Base-by-base conservation (phyloP, 2,797 vertebrate genomes). In the Hafferia zeledoni region DNA sequence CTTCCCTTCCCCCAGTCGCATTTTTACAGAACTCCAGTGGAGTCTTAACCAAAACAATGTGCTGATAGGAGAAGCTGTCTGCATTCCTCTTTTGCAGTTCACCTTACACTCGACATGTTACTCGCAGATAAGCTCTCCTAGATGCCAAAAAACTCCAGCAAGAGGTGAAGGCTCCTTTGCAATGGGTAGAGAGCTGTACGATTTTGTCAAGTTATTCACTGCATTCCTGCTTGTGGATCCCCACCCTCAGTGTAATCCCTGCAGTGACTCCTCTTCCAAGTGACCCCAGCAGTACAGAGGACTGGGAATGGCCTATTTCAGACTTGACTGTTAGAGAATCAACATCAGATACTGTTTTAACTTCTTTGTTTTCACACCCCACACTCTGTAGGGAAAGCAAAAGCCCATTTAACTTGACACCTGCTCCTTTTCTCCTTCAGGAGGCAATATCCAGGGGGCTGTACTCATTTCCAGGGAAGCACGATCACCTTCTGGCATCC, bases 161-260 rank as follows among this genome's bases (percentile, higher is more conserved):
- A 96, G 93, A 95, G 89, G 93, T 96, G 95, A 97, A 96, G 97
- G 95, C 70, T 97, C 53, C 83, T 93, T 37, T 85, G 93, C 93
- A 75, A 53, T 0, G 56, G 68, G 67, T 16, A 87, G 47, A 94
- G 56, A 3, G 4, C 64, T 87, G n/a, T 53, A 47, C 31, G 56
- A 25, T 59, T 90, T 76, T 72, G 52, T 87, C 83, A 56, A 81
- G 53, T 86, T 94, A 89, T 92, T 95, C 77, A 64, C 4, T 72
- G 61, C 83, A 92, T 89, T 92, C 75, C 55, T 94, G 85, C 56
- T 57, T 69, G 91, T 39, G 52, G 59, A 59, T 83, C 56, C 69
- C 76, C 93, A 83, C 85, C 90, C 94, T 89, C 27, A 5, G 22
- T 5, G 22, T 60, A 95, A 90, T 89, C 89, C 84, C 86, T 59